Evolutionary conservation across 2,113 vertebrate species (phyloP).

Genomic region (Bufo gargarizans): DNA sequence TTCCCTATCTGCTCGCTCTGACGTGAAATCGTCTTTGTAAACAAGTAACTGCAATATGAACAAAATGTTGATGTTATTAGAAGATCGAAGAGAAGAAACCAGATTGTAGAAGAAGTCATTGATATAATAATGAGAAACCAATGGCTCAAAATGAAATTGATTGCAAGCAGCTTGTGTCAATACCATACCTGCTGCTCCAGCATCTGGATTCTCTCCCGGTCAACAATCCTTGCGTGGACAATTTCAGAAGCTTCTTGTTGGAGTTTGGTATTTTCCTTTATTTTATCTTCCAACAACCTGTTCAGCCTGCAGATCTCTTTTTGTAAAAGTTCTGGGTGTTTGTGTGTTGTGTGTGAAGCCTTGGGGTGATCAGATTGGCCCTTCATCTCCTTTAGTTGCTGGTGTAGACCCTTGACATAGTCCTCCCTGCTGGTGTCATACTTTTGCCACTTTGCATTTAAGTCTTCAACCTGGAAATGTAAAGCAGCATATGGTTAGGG

Average conservation of each 20-base stretch:
- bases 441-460: constrained; percentile 93
- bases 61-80: not conserved
- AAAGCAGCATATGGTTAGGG: not conserved
- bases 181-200: constrained; percentile 92
- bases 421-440: constrained; percentile 89
- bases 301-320: constrained; percentile 88
- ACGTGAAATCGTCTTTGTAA: constrained; percentile 89
- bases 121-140: not conserved
- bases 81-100: not conserved
- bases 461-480: constrained; percentile 82
- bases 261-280: constrained; percentile 70
- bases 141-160: not conserved
- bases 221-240: constrained; percentile 63
- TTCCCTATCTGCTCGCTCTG: constrained; percentile 87
- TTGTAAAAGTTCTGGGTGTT: constrained; percentile 70
- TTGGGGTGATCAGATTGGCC: constrained; percentile 60
- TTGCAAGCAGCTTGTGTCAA: not conserved
- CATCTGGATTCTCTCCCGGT: constrained; percentile 80
- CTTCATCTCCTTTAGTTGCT: constrained; percentile 76
- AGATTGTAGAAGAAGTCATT: not conserved
- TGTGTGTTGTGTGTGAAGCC: constrained; percentile 13
- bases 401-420: constrained; percentile 81
- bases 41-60: constrained; percentile 77
- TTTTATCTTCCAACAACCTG: constrained; percentile 81
- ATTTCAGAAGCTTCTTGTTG: constrained; percentile 69